Percentiles rank a stretch among this genome's conserved stretches.
These are phyloP conservation scores for Leptatherina wallacei DNA, from an alignment of 2,797 vertebrate genomes.

Conservation along the genomic window DNA sequence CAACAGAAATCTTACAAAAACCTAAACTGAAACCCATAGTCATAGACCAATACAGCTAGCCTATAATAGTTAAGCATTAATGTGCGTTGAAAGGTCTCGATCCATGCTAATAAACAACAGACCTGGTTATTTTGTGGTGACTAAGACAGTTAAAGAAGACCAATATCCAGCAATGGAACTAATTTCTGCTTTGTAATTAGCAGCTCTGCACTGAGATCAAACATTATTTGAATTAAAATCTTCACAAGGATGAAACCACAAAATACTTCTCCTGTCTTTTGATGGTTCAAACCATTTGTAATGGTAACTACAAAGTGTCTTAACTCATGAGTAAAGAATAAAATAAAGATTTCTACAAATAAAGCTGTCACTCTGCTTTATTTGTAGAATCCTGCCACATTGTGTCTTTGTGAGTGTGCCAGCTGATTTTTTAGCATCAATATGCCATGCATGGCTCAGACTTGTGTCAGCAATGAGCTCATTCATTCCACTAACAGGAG, in stretches of 20 bases:
- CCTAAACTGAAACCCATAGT: too few species aligned
- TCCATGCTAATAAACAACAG: slow-evolving; percentile 8
- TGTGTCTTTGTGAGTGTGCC: slow-evolving; percentile 31
- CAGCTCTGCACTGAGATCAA: background rate
- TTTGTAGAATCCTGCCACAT: slow-evolving; percentile 15
- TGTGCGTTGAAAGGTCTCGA: slow-evolving; percentile 4
- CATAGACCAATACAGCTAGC: background rate
- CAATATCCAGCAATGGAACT: slow-evolving; percentile 2
- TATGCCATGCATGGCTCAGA: slow-evolving; percentile 46
- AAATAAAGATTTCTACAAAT: background rate
- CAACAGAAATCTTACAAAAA: too few species aligned
- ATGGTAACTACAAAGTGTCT: background rate
- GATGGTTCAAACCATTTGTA: background rate
- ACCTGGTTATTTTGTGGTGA: slow-evolving; percentile 13
- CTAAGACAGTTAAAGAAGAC: slow-evolving; percentile 15
- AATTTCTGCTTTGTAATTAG: slow-evolving; percentile 24
- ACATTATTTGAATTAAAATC: background rate
- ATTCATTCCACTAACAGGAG: slow-evolving; percentile 72
- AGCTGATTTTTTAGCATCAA: slow-evolving; percentile 50
- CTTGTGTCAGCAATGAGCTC: slow-evolving; percentile 75
- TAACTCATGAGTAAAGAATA: background rate
- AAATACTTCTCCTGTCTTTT: background rate
- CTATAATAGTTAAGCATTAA: slow-evolving; percentile 3
- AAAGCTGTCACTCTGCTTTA: slow-evolving; percentile 1
- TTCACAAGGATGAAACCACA: background rate